Base-by-base conservation (phyloP, 64 coral and sea anemone genomes). In the Montipora foliosa region DNA sequence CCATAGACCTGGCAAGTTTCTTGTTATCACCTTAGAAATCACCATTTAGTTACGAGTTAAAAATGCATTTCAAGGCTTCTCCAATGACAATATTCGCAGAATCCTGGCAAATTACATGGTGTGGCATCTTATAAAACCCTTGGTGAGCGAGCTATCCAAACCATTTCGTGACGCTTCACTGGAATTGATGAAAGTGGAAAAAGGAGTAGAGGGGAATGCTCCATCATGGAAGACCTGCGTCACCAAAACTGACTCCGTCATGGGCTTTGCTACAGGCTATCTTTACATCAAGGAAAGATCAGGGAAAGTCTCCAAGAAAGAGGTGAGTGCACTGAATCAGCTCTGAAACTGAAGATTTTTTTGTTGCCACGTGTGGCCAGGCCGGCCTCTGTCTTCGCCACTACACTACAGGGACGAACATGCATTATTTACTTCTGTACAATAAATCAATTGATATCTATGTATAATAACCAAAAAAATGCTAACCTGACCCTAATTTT, bases 71-170 rank as follows among this genome's bases (percentile, higher is more conserved):
- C 4, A 15, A 11, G 53, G 37, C 52, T 76, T 8, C 47, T 4
- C 5, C 79, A 52, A 84, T 5, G 47, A 45, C 14, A 71, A 21
- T 71, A 6, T 11, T 82, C 66, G 12, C 69, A 99, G 98, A 76
- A 89, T 99, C 16, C 72, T 99, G 22, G 98, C 98, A 37, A 96
- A 99, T 47, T 99, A 99, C 89, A 99, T 99, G 98, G 98, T 99
- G 19, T 99, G 98, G 98, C 98, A 99, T 80, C 76, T 99, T 47
- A 99, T 99, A 53, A 99, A 96, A 66, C 98, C 98, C 5, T 84
- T 99, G 83, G 79, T 92, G 3, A 91, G 67, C 17, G 90, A 95
- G 46, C 82, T 99, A 46, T 93, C 98, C 87, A 96, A 94, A 75
- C 95, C 98, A 67, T 99, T 92, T 46, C 87, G 94, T 76, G 95